Base-by-base conservation (phyloP, 2,797 vertebrate species). In the Muscicapa striata region DNA sequence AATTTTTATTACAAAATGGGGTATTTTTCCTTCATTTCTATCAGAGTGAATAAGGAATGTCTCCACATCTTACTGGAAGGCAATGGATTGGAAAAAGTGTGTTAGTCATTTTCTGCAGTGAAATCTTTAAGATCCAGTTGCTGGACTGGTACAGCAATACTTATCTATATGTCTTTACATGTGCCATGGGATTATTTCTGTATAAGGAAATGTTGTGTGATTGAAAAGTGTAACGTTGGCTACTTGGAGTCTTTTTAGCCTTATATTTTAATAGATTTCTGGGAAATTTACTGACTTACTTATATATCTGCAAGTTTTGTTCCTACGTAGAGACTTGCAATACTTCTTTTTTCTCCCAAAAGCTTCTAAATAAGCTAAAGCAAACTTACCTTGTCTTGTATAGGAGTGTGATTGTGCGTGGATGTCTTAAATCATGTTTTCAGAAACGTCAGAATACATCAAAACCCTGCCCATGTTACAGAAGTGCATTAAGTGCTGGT, bases 371-470 rank as follows among this genome's bases (percentile, higher is more conserved):
- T 36, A 62, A 76, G 17, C 40, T 38, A 32, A 83, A 88, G 54
- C 10, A 68, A 80, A 46, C 40, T 74, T 72, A 57, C 16, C 15
- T 85, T 78, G 15, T 43, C 55, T 86, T 36, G 22, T 51, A 59
- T 66, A 80, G 27, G 9, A 51, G 5, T 62, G 40, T 0, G 0
- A 36, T 29, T 80, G 11, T 10, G 61, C 15, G 3, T 46, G 41
- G 45, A 74, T 78, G 10, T 22, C 76, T 63, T 79, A 78, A 87
- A 72, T 73, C 8, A 4, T n/a, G 16, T 48, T 88, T 92, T 79
- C n/a, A 41, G 41, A 87, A 85, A 22, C 3, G 36, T 5, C 40
- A 55, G 43, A 80, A 91, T 49, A 29, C 52, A 82, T 59, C 34
- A 79, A 59, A 82, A 32, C 24, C 26, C 70, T 57, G 51, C 61